phyloP scores from a whole-genome alignment of 2,888 invertebrate species.

The Cephus pulcher region DNA sequence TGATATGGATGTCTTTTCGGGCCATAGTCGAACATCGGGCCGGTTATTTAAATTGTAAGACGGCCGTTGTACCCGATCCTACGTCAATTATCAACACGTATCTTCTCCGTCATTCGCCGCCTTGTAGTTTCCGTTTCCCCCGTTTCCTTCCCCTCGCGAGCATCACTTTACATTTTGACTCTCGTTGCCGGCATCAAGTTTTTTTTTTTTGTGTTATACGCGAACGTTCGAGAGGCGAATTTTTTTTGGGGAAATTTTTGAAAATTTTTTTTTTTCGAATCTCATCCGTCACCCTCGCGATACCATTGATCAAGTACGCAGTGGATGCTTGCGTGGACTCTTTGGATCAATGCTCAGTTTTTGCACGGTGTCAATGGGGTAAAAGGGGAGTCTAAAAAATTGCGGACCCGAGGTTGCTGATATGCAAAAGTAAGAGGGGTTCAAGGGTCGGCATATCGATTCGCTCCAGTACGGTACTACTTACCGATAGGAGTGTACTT shows the following conservation, averaged over 20 bases:
- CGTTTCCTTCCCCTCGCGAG: constrained; percentile 43
- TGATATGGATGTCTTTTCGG: constrained; percentile 64
- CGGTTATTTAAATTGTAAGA: constrained; percentile 52
- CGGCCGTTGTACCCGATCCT: constrained; percentile 31
- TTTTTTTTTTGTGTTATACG: constrained; percentile 26
- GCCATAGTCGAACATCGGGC: constrained; percentile 56
- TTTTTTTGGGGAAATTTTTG: neutral
- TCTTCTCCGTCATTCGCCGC: constrained; percentile 65
- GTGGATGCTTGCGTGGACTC: neutral
- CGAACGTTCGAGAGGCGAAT: constrained; percentile 21
- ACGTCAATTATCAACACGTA: constrained; percentile 52
- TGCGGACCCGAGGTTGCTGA: neutral
- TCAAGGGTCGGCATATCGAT: neutral
- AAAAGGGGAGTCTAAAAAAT: neutral
- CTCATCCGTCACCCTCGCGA: neutral
- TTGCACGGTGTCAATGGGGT: neutral
- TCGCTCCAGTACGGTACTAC: constrained; percentile 27
- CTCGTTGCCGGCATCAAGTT: constrained; percentile 53
- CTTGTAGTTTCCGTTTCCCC: constrained; percentile 64
- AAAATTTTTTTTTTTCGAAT: neutral
- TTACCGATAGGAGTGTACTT: constrained; percentile 28
- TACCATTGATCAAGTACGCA: neutral
- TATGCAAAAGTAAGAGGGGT: neutral
- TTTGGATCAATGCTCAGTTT: neutral
- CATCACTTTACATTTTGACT: constrained; percentile 51